Evolutionary conservation across 2,113 vertebrate species (phyloP), one percentile per base, ranked within the genome.

Genomic region (Chrysochloris asiatica): DNA sequence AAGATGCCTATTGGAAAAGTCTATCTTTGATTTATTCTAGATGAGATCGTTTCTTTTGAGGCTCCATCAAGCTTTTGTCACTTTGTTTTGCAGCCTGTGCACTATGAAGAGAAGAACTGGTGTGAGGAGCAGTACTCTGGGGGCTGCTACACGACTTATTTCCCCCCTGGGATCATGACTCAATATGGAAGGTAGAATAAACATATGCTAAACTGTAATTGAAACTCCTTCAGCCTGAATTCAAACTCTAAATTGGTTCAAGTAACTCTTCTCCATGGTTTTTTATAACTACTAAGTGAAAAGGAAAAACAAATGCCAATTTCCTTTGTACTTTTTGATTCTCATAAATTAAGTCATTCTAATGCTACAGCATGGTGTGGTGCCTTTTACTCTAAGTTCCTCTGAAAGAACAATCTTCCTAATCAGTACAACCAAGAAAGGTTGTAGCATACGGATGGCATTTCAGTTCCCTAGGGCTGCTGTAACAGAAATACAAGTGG

Each of bases 101-200:
- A 99, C 96, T 99, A 99, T 28, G 99, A 99, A 97, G 99, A 99
- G 97, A 99, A 99, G 98, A 99, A 99, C 97, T 99, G 99, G 99
- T 99, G 99, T 97, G 99, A 99, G 88, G 99, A 99, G 81, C 98
- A 99, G 89, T 99, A 99, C 96, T 99, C 99, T 1, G 99, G 98
- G 8, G 99, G 99, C 59, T 99, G 99, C 97, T 99, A 99, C 96
- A 99, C 99, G 0, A 98, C 98, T 22, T 99, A 99, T 91, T 99
- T 98, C 91, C 99, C 99, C 47, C 99, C 99, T 0, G 99, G 99
- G 47, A 98, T 99, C 97, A 98, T 99, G 93, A 99, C 99, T 86
- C 99, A 99, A 95, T 99, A 97, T 94, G 99, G 99, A 96, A 99
- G 97, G 99, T 99, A 98, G 50, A 45, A 85, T 92, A 84, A 91